phyloP scores from a whole-genome alignment of 2,888 invertebrate species.

The Melolontha melolontha region DNA sequence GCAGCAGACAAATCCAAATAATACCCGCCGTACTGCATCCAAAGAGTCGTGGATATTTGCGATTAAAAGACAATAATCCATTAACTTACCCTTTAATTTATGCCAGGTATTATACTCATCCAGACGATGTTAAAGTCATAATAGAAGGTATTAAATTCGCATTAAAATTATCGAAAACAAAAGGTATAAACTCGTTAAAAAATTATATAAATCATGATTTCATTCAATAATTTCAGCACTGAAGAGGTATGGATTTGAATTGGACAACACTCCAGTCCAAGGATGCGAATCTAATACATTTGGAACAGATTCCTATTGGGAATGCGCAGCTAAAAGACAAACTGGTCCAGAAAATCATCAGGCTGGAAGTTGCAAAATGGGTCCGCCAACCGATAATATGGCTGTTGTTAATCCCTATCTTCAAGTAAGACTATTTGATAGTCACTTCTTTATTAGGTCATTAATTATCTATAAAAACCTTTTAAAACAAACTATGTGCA shows the following conservation, averaged over 20 bases:
- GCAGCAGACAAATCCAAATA: constrained; percentile 77
- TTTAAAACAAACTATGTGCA: too few relatives aligned
- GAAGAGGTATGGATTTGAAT: constrained; percentile 77
- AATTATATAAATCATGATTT: neutral
- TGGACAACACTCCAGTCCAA: constrained; percentile 78
- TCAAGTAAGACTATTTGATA: constrained; percentile 54
- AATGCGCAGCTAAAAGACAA: constrained; percentile 70
- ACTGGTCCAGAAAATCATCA: constrained; percentile 76
- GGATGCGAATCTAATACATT: constrained; percentile 83
- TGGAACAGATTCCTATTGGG: constrained; percentile 75
- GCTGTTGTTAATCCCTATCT: constrained; percentile 70
- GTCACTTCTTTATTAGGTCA: neutral
- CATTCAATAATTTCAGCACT: constrained; percentile 59
- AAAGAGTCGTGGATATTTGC: constrained; percentile 83
- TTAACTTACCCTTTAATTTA: constrained; percentile 85
- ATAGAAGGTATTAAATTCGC: constrained; percentile 88
- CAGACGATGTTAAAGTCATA: constrained; percentile 82
- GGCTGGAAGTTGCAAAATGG: constrained; percentile 75
- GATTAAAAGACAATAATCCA: constrained; percentile 81
- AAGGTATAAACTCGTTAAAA: constrained; percentile 60
- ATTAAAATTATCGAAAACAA: constrained; percentile 77
- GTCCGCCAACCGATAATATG: constrained; percentile 67
- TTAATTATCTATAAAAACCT: neutral
- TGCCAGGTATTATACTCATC: constrained; percentile 83
- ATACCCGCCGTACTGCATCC: constrained; percentile 88